Percentiles rank a stretch among this genome's conserved stretches.
Evolutionary conservation across 2,797 vertebrate genomes (phyloP).

Genomic region (Trachurus trachurus): DNA sequence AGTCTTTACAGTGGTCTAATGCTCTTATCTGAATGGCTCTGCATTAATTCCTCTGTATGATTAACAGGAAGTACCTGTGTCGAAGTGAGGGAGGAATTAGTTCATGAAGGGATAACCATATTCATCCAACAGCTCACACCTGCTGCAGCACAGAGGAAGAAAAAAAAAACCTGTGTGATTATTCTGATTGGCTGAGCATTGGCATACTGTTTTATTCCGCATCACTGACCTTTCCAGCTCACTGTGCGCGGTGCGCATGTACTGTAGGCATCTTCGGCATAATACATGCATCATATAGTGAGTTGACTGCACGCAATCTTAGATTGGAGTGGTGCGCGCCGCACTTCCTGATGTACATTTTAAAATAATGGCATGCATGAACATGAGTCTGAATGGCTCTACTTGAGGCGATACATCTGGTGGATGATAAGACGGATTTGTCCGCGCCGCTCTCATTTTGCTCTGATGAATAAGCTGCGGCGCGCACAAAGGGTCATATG

Average conservation of each 20-base stretch:
- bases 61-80: slow-evolving; percentile 58
- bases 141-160: slow-evolving; percentile 30
- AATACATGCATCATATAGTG: slow-evolving; percentile 46
- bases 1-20: slow-evolving; percentile 66
- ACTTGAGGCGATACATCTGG: slow-evolving; percentile 61
- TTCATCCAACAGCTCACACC: slow-evolving; percentile 55
- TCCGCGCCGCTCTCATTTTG: slow-evolving; percentile 42
- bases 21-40: slow-evolving; percentile 65
- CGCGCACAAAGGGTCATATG: slow-evolving; percentile 68
- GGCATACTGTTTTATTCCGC: slow-evolving; percentile 62
- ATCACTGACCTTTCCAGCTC: slow-evolving; percentile 64
- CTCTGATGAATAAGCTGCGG: slow-evolving; percentile 67
- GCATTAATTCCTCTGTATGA: slow-evolving; percentile 64
- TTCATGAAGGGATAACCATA: slow-evolving; percentile 48
- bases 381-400: slow-evolving; percentile 58
- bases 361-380: slow-evolving; percentile 60
- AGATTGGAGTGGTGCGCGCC: slow-evolving; percentile 4
- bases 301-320: slow-evolving; percentile 22
- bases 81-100: slow-evolving; percentile 50
- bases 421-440: slow-evolving; percentile 71
- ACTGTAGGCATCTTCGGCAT: slow-evolving; percentile 39
- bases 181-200: slow-evolving; percentile 71
- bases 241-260: slow-evolving; percentile 29
- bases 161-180: slow-evolving; percentile 61
- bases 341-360: slow-evolving; percentile 49